Evolutionary conservation across 2,113 vertebrate species (phyloP).

Genomic region (Pelmatolapia mariae): DNA sequence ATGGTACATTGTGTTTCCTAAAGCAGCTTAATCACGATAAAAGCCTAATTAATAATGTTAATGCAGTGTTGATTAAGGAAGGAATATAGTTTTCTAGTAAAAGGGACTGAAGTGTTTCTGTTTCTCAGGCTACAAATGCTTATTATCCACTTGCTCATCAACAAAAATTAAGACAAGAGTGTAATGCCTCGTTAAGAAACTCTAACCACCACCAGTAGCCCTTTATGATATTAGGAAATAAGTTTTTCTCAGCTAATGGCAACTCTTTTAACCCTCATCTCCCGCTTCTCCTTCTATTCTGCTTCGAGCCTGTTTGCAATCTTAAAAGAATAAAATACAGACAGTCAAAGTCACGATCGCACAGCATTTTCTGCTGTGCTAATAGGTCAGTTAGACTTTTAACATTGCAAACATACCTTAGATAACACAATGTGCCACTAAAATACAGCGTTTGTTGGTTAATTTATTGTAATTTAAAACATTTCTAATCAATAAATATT

Average conservation of each 20-base stretch:
- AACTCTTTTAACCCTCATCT: background rate
- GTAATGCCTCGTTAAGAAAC: background rate
- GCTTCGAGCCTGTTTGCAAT: background rate
- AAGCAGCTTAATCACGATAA: background rate
- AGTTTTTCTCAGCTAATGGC: background rate
- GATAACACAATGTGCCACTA: background rate
- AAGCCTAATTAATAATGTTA: background rate
- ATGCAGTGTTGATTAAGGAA: background rate
- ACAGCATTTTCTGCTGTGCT: background rate
- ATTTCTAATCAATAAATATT: background rate
- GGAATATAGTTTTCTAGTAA: background rate
- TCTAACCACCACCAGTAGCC: background rate
- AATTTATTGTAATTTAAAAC: background rate
- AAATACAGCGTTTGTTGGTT: rapidly evolving
- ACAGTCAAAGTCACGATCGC: background rate
- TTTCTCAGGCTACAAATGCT: background rate
- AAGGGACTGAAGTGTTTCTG: background rate
- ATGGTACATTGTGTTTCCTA: background rate
- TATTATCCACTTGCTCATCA: background rate
- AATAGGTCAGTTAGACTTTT: background rate
- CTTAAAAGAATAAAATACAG: background rate
- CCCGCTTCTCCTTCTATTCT: background rate
- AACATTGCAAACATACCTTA: background rate
- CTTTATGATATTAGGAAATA: background rate
- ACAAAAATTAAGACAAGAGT: background rate